These are phyloP conservation scores for Psilopsiagon aurifrons DNA, from an alignment of 2,113 vertebrate species.

Conservation along the genomic window DNA sequence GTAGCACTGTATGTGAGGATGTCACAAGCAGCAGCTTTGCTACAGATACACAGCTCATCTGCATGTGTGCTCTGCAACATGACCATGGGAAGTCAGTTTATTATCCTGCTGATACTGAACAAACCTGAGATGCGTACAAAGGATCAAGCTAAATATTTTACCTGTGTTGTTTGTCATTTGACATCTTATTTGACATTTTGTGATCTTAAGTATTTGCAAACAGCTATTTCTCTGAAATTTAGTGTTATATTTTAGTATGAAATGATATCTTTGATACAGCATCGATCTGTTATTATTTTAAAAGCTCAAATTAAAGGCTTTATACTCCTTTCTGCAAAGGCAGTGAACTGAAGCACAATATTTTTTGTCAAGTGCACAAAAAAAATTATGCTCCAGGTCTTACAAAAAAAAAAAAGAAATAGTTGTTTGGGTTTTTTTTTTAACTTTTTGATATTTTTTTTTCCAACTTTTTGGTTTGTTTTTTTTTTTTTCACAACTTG, in stretches of 20 bases:
- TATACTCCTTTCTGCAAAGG: neutral
- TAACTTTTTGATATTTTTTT: too few relatives aligned
- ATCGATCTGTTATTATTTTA: neutral
- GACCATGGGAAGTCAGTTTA: neutral
- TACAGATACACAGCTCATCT: neutral
- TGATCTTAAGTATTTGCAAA: neutral
- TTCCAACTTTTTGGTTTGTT: too few relatives aligned
- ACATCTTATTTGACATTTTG: neutral
- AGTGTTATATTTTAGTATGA: neutral
- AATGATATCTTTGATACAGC: neutral
- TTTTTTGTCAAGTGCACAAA: neutral
- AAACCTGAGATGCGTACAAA: neutral
- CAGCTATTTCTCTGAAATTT: neutral
- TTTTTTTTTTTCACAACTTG: neutral
- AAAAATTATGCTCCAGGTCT: neutral
- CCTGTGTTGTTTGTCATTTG: neutral
- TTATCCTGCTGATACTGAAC: neutral
- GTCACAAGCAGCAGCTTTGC: neutral
- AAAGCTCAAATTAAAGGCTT: neutral
- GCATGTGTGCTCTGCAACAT: neutral
- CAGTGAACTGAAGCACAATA: neutral
- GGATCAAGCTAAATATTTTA: neutral
- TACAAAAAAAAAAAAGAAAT: neutral
- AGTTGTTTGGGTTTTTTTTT: too few relatives aligned
- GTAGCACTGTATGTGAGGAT: neutral